Conservation (phyloP, 92 coral and sea anemone genomes). For the Parazoanthus darwini region DNA sequence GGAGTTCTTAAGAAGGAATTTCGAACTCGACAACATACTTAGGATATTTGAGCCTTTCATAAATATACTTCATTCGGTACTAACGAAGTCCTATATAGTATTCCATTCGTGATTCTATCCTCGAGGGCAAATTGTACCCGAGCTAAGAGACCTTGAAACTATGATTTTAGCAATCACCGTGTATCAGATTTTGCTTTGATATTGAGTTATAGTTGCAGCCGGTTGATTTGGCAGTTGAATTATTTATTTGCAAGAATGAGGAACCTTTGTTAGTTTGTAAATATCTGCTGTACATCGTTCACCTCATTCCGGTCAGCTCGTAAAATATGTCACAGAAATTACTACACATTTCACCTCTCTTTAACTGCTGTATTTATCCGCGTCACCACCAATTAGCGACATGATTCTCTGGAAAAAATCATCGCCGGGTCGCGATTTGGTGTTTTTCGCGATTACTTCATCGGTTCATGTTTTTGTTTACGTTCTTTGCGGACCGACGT, state of each 20-base stretch:
- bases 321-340: too few relatives aligned
- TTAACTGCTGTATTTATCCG: background rate
- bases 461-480: background rate
- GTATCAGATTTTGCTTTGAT: background rate
- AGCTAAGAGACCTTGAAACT: background rate
- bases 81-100: background rate
- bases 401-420: background rate
- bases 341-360: background rate
- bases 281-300: background rate
- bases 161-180: constrained; percentile 6
- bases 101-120: background rate
- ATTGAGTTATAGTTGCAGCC: background rate
- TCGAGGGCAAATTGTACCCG: background rate
- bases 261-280: constrained; percentile 7
- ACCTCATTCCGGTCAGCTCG: background rate
- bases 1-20: background rate
- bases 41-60: constrained; percentile 15
- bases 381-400: too few relatives aligned
- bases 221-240: background rate
- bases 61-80: background rate
- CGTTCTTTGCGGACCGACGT: background rate
- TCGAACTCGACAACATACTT: background rate
- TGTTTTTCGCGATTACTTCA: background rate
- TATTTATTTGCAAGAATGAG: background rate
- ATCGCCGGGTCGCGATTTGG: background rate